phyloP scores from a whole-genome alignment of 1,140 invertebrate species.

The Chironomus striatipennis region DNA sequence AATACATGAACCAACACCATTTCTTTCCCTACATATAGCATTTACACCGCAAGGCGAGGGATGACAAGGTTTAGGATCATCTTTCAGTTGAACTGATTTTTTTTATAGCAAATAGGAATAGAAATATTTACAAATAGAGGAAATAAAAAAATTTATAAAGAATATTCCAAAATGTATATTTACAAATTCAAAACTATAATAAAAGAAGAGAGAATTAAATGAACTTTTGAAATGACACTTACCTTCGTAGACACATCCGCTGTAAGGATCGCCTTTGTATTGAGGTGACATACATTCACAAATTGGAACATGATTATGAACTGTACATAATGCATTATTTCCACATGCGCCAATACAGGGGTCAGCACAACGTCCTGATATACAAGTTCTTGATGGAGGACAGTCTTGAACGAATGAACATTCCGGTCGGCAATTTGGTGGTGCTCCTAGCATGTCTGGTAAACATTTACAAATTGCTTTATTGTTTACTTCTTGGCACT shows the following conservation, averaged over 20 bases:
- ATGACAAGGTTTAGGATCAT: conserved; percentile 54
- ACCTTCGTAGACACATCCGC: conserved; percentile 61
- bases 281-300: conserved; percentile 60
- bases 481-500: conserved; percentile 58
- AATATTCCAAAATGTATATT: no score
- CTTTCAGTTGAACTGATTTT: conserved; percentile 35
- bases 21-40: conserved; percentile 66
- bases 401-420: conserved; percentile 74
- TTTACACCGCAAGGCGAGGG: conserved; percentile 76
- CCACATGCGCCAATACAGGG: conserved; percentile 77
- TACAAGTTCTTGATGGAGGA: conserved; percentile 64
- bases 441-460: conserved; percentile 71
- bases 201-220: conserved; percentile 25
- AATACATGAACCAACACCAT: conserved; percentile 67
- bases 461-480: conserved; percentile 68
- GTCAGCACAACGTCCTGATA: conserved; percentile 65
- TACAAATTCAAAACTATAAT: no score
- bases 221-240: conserved; percentile 37
- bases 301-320: conserved; percentile 66
- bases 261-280: conserved; percentile 74
- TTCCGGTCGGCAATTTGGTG: conserved; percentile 67
- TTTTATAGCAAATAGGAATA: conserved; percentile 31
- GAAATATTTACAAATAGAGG: conserved; percentile 37
- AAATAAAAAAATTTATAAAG: not conserved
- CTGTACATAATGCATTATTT: conserved; percentile 67